Percentiles rank a stretch among this genome's conserved stretches.
These are phyloP conservation scores for Thereva nobilitata DNA, from an alignment of 2,888 invertebrate species.

Conservation along the genomic window DNA sequence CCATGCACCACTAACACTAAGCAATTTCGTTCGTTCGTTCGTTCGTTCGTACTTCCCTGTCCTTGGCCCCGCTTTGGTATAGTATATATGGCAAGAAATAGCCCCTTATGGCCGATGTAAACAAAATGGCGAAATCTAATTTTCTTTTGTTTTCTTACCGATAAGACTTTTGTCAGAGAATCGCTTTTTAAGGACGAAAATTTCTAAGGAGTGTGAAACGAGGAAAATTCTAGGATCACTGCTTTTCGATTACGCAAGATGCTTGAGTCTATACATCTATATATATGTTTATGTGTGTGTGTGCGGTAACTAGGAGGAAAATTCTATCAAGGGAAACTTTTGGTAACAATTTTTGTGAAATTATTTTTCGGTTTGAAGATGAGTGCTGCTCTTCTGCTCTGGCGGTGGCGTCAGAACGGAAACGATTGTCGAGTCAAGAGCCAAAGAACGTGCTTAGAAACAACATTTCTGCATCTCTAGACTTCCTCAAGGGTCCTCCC, in stretches of 20 bases:
- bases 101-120: constrained; percentile 30
- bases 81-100: not conserved
- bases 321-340: constrained; percentile 20
- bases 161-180: not conserved
- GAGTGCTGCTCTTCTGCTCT: constrained; percentile 3
- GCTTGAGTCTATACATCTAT: too few species aligned
- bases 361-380: constrained; percentile 26
- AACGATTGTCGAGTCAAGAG: constrained; percentile 12
- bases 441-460: constrained; percentile 20
- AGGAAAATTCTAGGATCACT: not conserved
- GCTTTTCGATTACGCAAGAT: constrained; percentile 3
- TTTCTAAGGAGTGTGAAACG: not conserved
- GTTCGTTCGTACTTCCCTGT: constrained; percentile 1
- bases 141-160: constrained; percentile 27
- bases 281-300: too few species aligned
- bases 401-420: not conserved
- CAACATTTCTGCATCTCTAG: constrained; percentile 1
- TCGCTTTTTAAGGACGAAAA: not conserved
- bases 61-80: constrained; percentile 1
- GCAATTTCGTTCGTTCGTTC: too few species aligned
- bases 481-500: not conserved
- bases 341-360: constrained; percentile 21
- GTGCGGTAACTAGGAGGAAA: not conserved
- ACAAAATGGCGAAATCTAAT: constrained; percentile 33
- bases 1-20: constrained; percentile 5